Evolutionary conservation across 35 echinoderm and acorn worm genomes (phyloP), one percentile per base, ranked within the genome.

Genomic region (Eucidaris tribuloides): DNA sequence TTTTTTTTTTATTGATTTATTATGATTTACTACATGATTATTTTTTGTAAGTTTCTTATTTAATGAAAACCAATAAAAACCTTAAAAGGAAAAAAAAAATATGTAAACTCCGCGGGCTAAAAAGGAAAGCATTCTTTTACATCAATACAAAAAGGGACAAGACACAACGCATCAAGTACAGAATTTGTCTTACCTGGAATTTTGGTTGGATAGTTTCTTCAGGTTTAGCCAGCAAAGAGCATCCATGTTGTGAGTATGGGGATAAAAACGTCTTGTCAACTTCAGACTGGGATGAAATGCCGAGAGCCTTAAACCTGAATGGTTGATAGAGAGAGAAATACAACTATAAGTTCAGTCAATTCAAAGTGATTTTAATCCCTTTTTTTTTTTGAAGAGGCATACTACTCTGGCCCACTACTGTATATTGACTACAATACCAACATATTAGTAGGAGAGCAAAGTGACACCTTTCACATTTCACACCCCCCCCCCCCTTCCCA

Each of bases 231-330:
- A 82, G 89, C 85, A 97, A 86, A 97, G 93, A 0, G 90, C 94
- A 66, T 97, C 94, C 94, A 97, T 97, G 44, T 97, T 97, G 44
- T 97, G 94, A 57, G 90, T 97, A 78, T 97, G 94, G 15, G 94
- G 86, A 86, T 97, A 97, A 66, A 97, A 91, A 27, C 94, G 72
- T 15, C 87, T 82, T 5, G 94, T 90, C 40, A 89, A 61, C 45
- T 97, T 92, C 86, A 97, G 7, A 14, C 80, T 82, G 0, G 85
- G 94, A 59, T 97, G 94, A 35, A 97, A 97, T n/a, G 23, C 82
- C 61, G 29, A 82, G 39, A 0, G 46, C 62, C 54, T 86, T 72
- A 50, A 92, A 89, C 50, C 94, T 97, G 60, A 24, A 42, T n/a
- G n/a, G n/a, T n/a, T n/a, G n/a, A n/a, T n/a, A n/a, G n/a, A n/a